Conservation (phyloP, 1,140 invertebrate genomes). For the Zaprionus africanus region DNA sequence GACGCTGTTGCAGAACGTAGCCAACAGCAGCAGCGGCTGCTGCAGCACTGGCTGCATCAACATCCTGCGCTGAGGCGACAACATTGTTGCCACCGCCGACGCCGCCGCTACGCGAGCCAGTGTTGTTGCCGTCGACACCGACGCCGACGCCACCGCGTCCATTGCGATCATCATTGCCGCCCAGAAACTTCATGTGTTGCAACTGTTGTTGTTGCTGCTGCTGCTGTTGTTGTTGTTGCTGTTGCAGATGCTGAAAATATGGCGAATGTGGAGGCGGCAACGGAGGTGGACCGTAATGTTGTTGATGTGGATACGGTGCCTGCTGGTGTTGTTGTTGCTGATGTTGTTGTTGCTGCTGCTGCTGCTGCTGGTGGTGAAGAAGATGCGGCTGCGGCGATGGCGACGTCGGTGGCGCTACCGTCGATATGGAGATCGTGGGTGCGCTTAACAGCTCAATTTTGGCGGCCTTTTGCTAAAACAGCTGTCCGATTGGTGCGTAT, state of each 20-base stretch:
- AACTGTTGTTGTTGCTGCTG: slow-evolving; percentile 57
- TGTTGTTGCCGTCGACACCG: slow-evolving; percentile 56
- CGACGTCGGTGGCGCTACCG: slow-evolving; percentile 65
- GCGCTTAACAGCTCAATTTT: slow-evolving; percentile 84
- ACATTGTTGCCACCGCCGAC: slow-evolving; percentile 32
- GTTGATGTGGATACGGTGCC: slow-evolving; percentile 37
- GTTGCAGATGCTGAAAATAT: slow-evolving; percentile 53
- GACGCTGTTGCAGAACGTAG: slow-evolving; percentile 80
- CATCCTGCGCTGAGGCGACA: slow-evolving; percentile 57
- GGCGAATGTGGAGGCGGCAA: slow-evolving; percentile 43
- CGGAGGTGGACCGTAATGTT: slow-evolving; percentile 41
- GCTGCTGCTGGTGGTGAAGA: slow-evolving; percentile 29
- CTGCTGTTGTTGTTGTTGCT: slow-evolving; percentile 52
- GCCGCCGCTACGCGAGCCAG: slow-evolving; percentile 42
- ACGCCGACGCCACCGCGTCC: slow-evolving; percentile 77
- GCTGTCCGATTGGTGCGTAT: slow-evolving; percentile 71
- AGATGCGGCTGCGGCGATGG: slow-evolving; percentile 53
- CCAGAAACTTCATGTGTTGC: slow-evolving; percentile 84
- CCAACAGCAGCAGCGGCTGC: slow-evolving; percentile 76
- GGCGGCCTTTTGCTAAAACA: slow-evolving; percentile 77
- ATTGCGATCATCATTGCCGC: slow-evolving; percentile 81
- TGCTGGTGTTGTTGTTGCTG: slow-evolving; percentile 25
- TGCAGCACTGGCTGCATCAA: slow-evolving; percentile 70
- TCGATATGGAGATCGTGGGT: slow-evolving; percentile 81
- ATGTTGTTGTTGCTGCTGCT: slow-evolving; percentile 30